Evolutionary conservation across 2,113 vertebrate genomes (phyloP).

Genomic region (Sclerurus mexicanus): DNA sequence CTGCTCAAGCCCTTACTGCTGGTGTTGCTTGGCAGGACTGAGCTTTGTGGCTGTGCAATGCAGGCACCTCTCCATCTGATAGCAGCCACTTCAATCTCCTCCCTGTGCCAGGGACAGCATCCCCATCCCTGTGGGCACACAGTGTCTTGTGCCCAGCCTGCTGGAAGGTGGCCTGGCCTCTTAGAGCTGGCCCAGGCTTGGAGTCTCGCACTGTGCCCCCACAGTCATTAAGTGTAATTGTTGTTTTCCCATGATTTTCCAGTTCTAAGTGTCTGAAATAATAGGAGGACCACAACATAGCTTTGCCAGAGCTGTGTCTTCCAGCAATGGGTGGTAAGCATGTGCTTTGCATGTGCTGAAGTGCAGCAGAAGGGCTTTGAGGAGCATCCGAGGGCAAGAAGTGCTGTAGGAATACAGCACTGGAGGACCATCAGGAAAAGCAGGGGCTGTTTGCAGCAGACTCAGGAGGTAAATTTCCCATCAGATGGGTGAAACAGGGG

Average conservation of each 20-base stretch:
- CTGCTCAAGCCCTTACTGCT: background rate
- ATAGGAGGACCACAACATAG: fast-evolving
- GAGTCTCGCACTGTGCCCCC: fast-evolving
- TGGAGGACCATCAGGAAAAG: background rate
- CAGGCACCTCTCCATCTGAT: background rate
- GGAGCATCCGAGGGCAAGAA: background rate
- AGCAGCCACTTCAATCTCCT: background rate
- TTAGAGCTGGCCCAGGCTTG: background rate
- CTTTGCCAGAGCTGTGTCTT: background rate
- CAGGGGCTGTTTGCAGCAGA: background rate
- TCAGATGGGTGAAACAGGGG: background rate
- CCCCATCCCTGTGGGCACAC: fast-evolving
- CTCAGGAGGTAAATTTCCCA: background rate
- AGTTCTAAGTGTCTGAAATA: background rate
- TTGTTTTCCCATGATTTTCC: background rate
- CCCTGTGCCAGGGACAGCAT: background rate
- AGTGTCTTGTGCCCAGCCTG: background rate
- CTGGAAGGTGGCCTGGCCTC: background rate
- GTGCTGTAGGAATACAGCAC: background rate
- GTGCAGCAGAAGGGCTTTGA: background rate
- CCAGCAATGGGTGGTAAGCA: background rate
- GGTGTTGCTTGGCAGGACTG: background rate
- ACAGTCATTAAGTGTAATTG: background rate
- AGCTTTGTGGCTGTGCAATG: background rate
- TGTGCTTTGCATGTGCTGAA: background rate